Evolutionary conservation across 2,888 invertebrate species (phyloP).

Genomic region (Megaustenia siamemsis): DNA sequence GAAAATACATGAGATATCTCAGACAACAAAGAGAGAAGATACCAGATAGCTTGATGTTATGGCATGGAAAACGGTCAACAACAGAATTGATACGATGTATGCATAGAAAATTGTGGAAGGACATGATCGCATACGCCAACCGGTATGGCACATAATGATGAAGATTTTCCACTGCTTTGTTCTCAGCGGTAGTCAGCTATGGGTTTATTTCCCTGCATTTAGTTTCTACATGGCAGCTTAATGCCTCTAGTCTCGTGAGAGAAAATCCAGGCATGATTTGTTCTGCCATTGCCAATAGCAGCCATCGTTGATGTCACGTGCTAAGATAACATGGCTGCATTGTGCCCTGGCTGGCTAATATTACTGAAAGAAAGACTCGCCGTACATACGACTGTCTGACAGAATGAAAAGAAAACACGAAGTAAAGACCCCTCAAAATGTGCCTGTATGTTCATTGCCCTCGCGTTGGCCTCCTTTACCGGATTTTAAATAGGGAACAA

Average conservation of each 20-base stretch:
- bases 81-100: too few relatives aligned
- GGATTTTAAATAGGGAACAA: neutral
- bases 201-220: neutral
- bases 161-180: neutral
- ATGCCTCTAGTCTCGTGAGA: too few relatives aligned
- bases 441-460: neutral
- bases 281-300: neutral
- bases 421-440: neutral
- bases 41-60: too few relatives aligned
- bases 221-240: neutral
- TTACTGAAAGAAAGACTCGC: too few relatives aligned
- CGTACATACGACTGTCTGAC: neutral
- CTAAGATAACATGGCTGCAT: neutral
- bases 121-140: too few relatives aligned
- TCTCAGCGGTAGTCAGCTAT: neutral
- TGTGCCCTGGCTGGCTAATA: too few relatives aligned
- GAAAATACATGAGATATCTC: too few relatives aligned
- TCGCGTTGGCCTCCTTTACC: neutral
- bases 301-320: neutral
- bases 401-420: slow-evolving; percentile 29
- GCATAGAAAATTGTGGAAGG: too few relatives aligned
- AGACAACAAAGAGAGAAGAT: too few relatives aligned
- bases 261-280: too few relatives aligned
- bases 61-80: too few relatives aligned
- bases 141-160: too few relatives aligned